These are phyloP conservation scores for Cosmopolites sordidus DNA, from an alignment of 2,888 invertebrate species.

Conservation along the genomic window DNA sequence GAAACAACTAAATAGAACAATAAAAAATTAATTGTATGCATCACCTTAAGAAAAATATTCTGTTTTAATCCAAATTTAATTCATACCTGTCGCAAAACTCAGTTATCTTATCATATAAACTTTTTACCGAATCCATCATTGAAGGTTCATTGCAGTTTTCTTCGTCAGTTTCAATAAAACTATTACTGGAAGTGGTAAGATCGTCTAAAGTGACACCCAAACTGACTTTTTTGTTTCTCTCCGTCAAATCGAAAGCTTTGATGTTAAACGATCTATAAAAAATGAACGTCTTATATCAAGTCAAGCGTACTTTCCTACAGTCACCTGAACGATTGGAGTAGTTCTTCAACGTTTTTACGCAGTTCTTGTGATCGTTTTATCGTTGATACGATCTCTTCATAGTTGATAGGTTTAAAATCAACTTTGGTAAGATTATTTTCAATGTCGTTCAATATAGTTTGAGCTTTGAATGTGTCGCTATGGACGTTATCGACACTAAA, in stretches of 20 bases:
- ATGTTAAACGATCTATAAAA: too few relatives aligned
- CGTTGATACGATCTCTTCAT: neutral
- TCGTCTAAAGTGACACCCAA: too few relatives aligned
- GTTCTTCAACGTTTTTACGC: neutral
- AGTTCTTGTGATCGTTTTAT: neutral
- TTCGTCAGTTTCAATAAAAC: neutral
- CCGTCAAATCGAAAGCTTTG: too few relatives aligned
- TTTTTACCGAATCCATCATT: neutral
- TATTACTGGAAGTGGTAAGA: too few relatives aligned
- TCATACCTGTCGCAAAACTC: neutral
- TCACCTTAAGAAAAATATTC: too few relatives aligned
- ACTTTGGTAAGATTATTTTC: neutral
- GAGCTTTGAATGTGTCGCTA: neutral
- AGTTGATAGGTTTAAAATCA: slow-evolving; percentile 3
- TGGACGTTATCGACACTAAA: too few relatives aligned
- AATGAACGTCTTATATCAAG: too few relatives aligned
- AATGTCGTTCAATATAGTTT: slow-evolving; percentile 1
- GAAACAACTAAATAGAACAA: too few relatives aligned
- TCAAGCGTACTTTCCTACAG: neutral
- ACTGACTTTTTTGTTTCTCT: too few relatives aligned
- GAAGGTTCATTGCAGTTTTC: slow-evolving; percentile 1
- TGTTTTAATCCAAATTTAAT: too few relatives aligned
- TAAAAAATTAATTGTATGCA: too few relatives aligned
- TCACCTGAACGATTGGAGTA: slow-evolving; percentile 3
- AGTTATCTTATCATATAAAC: slow-evolving; percentile 7